Evolutionary conservation across 2,113 vertebrate species (phyloP), one percentile per base, ranked within the genome.

Genomic region (Zootoca vivipara): DNA sequence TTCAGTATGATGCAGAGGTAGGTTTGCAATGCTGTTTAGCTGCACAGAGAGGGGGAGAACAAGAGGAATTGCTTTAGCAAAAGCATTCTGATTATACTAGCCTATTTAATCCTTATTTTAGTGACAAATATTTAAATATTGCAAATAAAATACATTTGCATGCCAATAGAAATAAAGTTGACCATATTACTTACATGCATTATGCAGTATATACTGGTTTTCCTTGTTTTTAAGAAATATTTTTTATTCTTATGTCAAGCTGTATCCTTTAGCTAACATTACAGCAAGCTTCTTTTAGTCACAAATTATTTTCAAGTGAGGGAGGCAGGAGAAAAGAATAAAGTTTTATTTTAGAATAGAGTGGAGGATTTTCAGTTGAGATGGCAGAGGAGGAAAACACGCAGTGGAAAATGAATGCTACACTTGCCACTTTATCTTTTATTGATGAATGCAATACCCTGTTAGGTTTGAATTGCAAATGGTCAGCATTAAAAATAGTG

Each of bases 351-450:
- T 94, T 84, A 74, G 85, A 89, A 89, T 38, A 72, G 86, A 65
- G 94, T 64, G 73, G 80, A 56, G 22, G 74, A 82, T 90, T 92
- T 90, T 94, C 52, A 86, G 52, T 85, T 89, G 87, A 86, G 86
- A 88, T 26, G 13, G 52, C 78, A 87, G n/a, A 73, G 35, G 72
- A 77, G 73, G 33, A 40, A 15, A 52, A 67, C 56, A 26, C 9
- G 91, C 90, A 85, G 78, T 67, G 78, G 85, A 89, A 87, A 90
- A 79, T 30, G 72, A 95, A 69, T 70, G 78, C 56, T 90, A 72
- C 74, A 91, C 89, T 92, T 93, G 90, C 84, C 79, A 72, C 74
- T 92, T 94, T 72, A 87, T 93, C 46, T 95, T 92, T 96, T 94
- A 92, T 94, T 95, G 93, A 94, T 93, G 87, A 90, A 92, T 84